A percentile compares a stretch with the other conserved stretches of the same genome.
phyloP scores from a whole-genome alignment of 2,113 vertebrate genomes.

The Campylomormyrus numenius region DNA sequence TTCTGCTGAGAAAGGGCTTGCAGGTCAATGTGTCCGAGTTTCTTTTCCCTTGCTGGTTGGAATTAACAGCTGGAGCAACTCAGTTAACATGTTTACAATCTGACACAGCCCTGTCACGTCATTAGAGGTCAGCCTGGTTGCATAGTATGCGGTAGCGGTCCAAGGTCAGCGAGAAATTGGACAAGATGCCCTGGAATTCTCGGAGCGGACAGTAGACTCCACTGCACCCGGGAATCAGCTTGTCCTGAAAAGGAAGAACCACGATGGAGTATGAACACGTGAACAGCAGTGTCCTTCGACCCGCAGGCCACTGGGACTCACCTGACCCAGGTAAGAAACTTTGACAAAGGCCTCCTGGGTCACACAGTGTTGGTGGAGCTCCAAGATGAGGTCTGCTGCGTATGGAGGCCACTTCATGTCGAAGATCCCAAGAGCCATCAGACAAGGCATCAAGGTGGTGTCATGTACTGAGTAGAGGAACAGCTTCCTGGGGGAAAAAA shows the following conservation, averaged over 20 bases:
- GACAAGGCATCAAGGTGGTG: constrained; percentile 75
- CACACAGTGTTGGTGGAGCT: constrained; percentile 70
- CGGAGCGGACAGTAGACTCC: constrained; percentile 76
- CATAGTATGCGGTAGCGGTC: constrained; percentile 69
- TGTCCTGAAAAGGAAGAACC: constrained; percentile 60
- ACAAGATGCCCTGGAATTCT: constrained; percentile 69
- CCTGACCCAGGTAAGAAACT: constrained; percentile 73
- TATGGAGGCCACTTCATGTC: constrained; percentile 84
- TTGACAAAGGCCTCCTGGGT: constrained; percentile 77
- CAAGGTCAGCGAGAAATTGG: constrained; percentile 53
- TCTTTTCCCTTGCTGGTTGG: background rate
- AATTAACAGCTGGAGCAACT: background rate
- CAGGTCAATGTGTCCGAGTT: background rate
- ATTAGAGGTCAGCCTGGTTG: constrained; percentile 35
- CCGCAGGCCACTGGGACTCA: constrained; percentile 37
- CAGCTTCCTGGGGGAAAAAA: constrained; percentile 67
- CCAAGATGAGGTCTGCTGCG: constrained; percentile 73
- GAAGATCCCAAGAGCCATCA: constrained; percentile 79
- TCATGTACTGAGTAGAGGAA: constrained; percentile 83
- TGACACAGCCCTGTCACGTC: background rate
- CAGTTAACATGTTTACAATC: background rate
- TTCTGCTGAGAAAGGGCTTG: background rate
- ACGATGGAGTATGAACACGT: background rate
- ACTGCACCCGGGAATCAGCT: constrained; percentile 73
- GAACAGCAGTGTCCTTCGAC: background rate